These are phyloP conservation scores for Nyctereutes procyonoides DNA, from an alignment of 2,113 vertebrate species.

Conservation along the genomic window DNA sequence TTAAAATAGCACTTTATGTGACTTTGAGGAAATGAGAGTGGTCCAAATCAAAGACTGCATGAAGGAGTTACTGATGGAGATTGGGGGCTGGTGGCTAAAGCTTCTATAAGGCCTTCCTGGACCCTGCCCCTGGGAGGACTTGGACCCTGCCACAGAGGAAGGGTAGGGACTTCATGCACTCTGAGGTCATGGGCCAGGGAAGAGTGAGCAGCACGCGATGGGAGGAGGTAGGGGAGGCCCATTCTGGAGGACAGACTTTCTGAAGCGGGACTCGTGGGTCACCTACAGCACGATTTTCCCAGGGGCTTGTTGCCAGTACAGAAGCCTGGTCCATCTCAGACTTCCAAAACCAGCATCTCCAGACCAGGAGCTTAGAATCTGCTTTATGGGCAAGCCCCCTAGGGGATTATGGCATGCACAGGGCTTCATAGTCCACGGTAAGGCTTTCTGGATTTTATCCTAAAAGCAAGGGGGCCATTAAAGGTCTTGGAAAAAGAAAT, in stretches of 20 bases:
- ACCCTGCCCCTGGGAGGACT: background rate
- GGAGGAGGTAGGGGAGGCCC: background rate
- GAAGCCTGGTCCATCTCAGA: background rate
- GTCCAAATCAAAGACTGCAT: background rate
- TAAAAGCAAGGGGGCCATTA: background rate
- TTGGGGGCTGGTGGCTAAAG: background rate
- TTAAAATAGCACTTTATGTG: background rate
- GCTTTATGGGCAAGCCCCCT: background rate
- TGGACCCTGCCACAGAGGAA: background rate
- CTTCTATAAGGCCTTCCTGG: background rate
- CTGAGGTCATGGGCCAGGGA: too few species aligned
- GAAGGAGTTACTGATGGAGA: background rate
- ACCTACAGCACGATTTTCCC: accelerated
- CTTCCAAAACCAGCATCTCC: background rate
- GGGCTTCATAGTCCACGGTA: background rate
- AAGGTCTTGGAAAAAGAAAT: background rate
- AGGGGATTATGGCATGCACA: background rate
- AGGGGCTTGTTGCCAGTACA: background rate
- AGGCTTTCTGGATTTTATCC: background rate
- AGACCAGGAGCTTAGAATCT: background rate
- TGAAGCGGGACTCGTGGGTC: background rate
- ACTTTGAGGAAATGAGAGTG: background rate
- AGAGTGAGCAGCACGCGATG: accelerated
- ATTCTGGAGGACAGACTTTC: background rate
- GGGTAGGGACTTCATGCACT: background rate